These are phyloP conservation scores for Orcinus orca DNA, from an alignment of 2,113 vertebrate genomes.

Conservation along the genomic window DNA sequence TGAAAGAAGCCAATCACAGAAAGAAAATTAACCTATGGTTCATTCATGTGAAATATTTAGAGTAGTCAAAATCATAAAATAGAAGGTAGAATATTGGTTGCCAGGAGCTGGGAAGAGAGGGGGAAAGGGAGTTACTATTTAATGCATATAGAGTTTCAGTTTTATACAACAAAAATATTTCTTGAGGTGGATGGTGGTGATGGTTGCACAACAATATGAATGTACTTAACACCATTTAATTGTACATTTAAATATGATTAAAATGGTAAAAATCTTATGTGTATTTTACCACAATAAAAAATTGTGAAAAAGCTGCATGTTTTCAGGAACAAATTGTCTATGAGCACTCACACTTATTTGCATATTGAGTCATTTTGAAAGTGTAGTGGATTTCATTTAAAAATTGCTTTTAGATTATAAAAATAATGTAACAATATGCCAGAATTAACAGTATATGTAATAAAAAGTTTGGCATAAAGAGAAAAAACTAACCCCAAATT, in stretches of 20 bases:
- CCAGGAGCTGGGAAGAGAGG: not conserved
- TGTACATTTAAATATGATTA: not conserved
- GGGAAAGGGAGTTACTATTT: not conserved
- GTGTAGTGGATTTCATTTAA: not conserved
- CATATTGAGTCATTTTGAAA: not conserved
- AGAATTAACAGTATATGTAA: not conserved
- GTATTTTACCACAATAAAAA: not conserved
- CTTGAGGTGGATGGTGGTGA: not conserved
- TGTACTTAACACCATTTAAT: not conserved
- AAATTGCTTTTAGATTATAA: not conserved
- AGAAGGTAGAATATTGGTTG: not conserved
- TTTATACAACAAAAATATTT: not conserved
- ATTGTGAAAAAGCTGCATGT: not conserved
- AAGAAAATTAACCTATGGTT: not conserved
- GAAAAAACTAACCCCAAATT: not conserved
- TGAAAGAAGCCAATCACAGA: not conserved
- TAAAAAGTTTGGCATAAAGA: not conserved
- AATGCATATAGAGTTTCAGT: not conserved
- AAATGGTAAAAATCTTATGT: not conserved
- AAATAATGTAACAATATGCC: not conserved
- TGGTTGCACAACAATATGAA: not conserved
- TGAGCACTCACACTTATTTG: not conserved
- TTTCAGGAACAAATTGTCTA: not conserved
- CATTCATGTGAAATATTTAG: not conserved
- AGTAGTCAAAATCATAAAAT: not conserved